Conservation (phyloP, 1,140 invertebrate genomes). For the Conus betulinus region DNA sequence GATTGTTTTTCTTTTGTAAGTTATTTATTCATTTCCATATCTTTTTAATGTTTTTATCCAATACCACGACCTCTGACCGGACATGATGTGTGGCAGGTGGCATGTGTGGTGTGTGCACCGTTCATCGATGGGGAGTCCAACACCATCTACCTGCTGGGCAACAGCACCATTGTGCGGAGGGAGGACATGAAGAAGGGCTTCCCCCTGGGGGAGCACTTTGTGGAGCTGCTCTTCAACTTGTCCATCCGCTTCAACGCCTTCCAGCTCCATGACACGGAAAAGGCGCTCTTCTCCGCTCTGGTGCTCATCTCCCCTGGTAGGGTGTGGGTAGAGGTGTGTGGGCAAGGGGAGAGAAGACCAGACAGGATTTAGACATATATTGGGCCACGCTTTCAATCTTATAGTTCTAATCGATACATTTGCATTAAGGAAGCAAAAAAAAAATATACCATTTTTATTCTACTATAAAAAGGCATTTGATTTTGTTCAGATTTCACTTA, state of each 20-base stretch:
- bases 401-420: background rate
- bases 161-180: constrained; percentile 63
- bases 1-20: too few species aligned
- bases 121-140: constrained; percentile 72
- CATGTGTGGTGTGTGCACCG: constrained; percentile 73
- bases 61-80: too few species aligned
- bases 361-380: background rate
- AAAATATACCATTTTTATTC: too few species aligned
- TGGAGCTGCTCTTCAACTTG: constrained; percentile 98
- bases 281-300: constrained; percentile 95
- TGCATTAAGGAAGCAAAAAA: too few species aligned
- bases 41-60: too few species aligned
- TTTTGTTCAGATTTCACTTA: too few species aligned
- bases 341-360: background rate
- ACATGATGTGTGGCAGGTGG: constrained; percentile 60
- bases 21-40: constrained; percentile 8
- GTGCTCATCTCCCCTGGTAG: constrained; percentile 93
- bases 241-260: constrained; percentile 95
- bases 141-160: constrained; percentile 70
- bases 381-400: background rate
- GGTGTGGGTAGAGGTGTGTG: constrained; percentile 1
- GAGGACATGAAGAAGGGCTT: constrained; percentile 73
- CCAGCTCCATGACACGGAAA: constrained; percentile 91
- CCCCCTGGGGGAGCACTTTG: constrained; percentile 79
- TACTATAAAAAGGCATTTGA: too few species aligned